Evolutionary conservation across 2,113 vertebrate genomes (phyloP).

Genomic region (Diadophis punctatus): DNA sequence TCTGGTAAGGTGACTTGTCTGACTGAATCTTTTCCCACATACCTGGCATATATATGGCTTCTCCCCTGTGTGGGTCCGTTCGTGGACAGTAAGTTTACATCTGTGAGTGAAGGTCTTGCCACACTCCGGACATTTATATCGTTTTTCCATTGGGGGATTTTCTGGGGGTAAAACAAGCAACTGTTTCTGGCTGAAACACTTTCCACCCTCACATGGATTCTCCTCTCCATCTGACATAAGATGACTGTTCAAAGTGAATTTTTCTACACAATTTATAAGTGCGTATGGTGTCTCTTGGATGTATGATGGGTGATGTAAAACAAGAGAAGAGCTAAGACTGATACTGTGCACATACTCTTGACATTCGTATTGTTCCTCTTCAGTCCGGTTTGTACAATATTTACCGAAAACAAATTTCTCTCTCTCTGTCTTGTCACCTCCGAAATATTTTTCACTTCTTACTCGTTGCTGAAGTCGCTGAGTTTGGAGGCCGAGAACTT

Average conservation of each 20-base stretch:
- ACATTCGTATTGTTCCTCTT: not conserved
- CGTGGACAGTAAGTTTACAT: not conserved
- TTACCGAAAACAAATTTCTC: not conserved
- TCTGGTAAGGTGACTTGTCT: not conserved
- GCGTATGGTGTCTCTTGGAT: not conserved
- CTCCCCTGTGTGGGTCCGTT: not conserved
- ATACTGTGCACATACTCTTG: not conserved
- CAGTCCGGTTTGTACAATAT: not conserved
- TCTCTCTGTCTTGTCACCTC: not conserved
- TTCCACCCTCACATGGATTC: not conserved
- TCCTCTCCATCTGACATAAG: no score
- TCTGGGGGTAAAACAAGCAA: not conserved
- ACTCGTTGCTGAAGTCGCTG: not conserved
- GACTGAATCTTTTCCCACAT: not conserved
- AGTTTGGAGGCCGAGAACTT: not conserved
- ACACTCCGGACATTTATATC: not conserved
- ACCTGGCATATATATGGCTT: not conserved
- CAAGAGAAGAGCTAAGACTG: not conserved
- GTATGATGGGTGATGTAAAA: not conserved
- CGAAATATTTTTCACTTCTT: not conserved
- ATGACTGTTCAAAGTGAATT: not conserved
- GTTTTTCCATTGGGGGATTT: not conserved
- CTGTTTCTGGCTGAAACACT: not conserved
- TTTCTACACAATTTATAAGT: not conserved
- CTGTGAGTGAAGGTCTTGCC: not conserved